phyloP scores from a whole-genome alignment of 2,113 vertebrate species.

The Falcunculus frontatus region DNA sequence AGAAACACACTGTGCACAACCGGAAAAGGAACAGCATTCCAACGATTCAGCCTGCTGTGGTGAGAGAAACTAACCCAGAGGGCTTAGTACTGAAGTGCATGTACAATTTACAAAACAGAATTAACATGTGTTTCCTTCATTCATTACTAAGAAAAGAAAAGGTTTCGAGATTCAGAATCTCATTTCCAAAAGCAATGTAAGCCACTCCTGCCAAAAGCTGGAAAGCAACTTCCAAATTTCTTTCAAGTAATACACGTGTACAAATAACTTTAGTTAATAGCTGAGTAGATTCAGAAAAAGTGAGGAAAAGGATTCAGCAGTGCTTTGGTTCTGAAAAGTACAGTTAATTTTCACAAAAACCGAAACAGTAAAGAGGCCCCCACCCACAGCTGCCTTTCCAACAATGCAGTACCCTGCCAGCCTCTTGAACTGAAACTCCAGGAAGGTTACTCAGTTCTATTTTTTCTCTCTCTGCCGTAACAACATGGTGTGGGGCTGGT shows the following conservation, averaged over 20 bases:
- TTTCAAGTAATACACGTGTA: not conserved
- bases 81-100: not conserved
- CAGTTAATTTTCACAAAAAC: not conserved
- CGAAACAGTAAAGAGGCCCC: not conserved
- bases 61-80: not conserved
- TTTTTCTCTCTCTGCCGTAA: not conserved
- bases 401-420: not conserved
- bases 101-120: not conserved
- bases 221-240: not conserved
- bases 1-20: not conserved
- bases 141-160: not conserved
- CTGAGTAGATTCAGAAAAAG: not conserved
- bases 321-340: not conserved
- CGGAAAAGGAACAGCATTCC: not conserved
- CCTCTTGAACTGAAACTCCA: not conserved
- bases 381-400: not conserved
- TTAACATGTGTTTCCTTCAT: not conserved
- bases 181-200: not conserved
- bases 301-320: not conserved
- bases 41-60: not conserved
- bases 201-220: not conserved
- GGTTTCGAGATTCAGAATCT: not conserved
- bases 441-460: not conserved
- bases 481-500: accelerated
- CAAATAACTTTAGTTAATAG: not conserved